These are phyloP conservation scores for Podarcis muralis DNA, from an alignment of 2,113 vertebrate species.

Conservation along the genomic window DNA sequence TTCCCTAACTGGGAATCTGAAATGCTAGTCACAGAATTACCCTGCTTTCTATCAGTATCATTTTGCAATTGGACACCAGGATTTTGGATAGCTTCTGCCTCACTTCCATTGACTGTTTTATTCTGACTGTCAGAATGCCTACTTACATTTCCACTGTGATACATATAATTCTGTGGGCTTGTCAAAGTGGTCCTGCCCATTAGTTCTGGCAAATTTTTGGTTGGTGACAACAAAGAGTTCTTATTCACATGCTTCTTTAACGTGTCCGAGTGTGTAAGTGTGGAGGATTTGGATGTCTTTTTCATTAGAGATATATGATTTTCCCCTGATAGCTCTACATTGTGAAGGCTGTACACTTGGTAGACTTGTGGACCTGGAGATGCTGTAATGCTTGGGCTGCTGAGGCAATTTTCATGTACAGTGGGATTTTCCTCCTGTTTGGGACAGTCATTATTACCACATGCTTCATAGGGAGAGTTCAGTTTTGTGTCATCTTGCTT, in stretches of 20 bases:
- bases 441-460: conserved; percentile 37
- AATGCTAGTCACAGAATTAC: conserved; percentile 67
- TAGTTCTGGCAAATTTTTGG: conserved; percentile 90
- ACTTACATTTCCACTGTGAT: conserved; percentile 75
- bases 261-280: conserved; percentile 68
- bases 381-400: conserved; percentile 55
- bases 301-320: conserved; percentile 74
- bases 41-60: conserved; percentile 70
- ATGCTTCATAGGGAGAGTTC: conserved; percentile 58
- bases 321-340: conserved; percentile 82
- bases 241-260: conserved; percentile 88
- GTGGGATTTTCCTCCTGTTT: conserved; percentile 62
- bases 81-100: conserved; percentile 82
- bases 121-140: conserved; percentile 90
- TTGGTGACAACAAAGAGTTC: conserved; percentile 91
- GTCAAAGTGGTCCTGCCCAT: conserved; percentile 71
- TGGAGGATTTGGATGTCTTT: conserved; percentile 63
- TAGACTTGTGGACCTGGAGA: conserved; percentile 79
- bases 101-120: conserved; percentile 91
- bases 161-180: conserved; percentile 62
- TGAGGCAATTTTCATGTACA: conserved; percentile 50
- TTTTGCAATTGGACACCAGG: conserved; percentile 80
- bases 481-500: conserved; percentile 60
- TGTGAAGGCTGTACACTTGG: conserved; percentile 91
- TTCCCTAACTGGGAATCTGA: conserved; percentile 66